phyloP scores from a whole-genome alignment of 2,797 vertebrate genomes.

The Gadopsis marmoratus region DNA sequence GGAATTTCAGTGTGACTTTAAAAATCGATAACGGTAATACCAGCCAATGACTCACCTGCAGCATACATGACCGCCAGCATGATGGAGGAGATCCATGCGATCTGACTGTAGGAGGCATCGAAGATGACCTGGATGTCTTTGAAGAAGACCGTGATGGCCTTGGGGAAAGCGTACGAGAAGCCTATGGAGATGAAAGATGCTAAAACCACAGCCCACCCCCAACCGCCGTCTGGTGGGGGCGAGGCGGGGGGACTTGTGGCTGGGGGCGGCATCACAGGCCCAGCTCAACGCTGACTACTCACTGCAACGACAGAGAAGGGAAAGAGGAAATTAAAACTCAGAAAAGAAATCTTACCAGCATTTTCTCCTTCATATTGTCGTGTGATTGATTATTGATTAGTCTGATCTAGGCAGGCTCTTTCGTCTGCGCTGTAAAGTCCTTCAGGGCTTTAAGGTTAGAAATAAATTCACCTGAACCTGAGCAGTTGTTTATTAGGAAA shows the following conservation, averaged over 20 bases:
- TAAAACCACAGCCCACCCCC: slow-evolving; percentile 95
- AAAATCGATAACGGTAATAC: neutral
- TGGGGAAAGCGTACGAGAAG: slow-evolving; percentile 97
- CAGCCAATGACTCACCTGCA: slow-evolving; percentile 87
- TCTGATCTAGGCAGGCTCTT: neutral
- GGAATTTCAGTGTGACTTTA: neutral
- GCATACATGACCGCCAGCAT: slow-evolving; percentile 99
- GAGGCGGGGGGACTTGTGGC: slow-evolving; percentile 54
- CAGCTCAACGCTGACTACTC: slow-evolving; percentile 48
- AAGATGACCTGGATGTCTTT: slow-evolving; percentile 97
- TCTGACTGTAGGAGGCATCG: slow-evolving; percentile 90
- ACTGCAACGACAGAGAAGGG: slow-evolving; percentile 52
- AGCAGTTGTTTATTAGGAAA: slow-evolving; percentile 33
- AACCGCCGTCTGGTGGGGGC: slow-evolving; percentile 94
- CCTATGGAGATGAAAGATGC: slow-evolving; percentile 97
- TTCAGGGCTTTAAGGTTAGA: neutral
- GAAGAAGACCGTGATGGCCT: slow-evolving; percentile 97
- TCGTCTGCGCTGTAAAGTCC: neutral
- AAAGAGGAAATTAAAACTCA: neutral
- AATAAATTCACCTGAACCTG: neutral
- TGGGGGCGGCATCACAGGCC: slow-evolving; percentile 86
- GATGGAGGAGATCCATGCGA: slow-evolving; percentile 98
- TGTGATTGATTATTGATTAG: slow-evolving; percentile 31
- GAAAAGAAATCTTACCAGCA: neutral
- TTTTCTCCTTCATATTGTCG: slow-evolving; percentile 8